phyloP scores from a whole-genome alignment of 1,140 invertebrate genomes.

The Scaptodrosophila lebanonensis region DNA sequence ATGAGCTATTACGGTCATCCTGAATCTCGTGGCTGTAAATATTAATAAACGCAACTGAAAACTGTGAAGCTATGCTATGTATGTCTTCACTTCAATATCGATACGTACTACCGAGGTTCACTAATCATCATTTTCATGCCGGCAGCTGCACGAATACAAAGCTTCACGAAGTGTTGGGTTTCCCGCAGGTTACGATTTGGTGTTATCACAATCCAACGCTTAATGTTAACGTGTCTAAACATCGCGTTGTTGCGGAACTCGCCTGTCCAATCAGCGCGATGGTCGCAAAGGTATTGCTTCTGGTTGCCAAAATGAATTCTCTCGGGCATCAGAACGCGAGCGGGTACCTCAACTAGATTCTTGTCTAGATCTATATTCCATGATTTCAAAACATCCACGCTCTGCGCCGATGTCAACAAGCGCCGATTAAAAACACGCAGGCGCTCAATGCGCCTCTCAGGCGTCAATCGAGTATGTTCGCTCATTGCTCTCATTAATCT shows the following conservation, averaged over 20 bases:
- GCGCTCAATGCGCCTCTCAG: slow-evolving; percentile 81
- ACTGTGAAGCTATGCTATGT: not conserved
- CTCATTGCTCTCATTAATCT: slow-evolving; percentile 82
- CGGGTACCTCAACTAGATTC: slow-evolving; percentile 80
- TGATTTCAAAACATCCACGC: slow-evolving; percentile 79
- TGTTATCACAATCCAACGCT: slow-evolving; percentile 79
- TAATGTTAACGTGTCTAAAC: slow-evolving; percentile 59
- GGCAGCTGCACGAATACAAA: slow-evolving; percentile 77
- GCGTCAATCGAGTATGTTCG: slow-evolving; percentile 81
- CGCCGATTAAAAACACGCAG: slow-evolving; percentile 81
- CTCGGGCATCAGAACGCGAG: slow-evolving; percentile 80
- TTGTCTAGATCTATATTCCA: slow-evolving; percentile 82
- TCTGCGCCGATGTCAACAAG: slow-evolving; percentile 78
- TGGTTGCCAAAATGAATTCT: slow-evolving; percentile 45
- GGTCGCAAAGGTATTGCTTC: slow-evolving; percentile 22
- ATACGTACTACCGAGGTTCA: slow-evolving; percentile 71
- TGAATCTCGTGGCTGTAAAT: slow-evolving; percentile 58
- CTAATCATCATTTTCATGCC: slow-evolving; percentile 77
- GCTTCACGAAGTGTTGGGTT: slow-evolving; percentile 78
- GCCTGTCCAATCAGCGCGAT: slow-evolving; percentile 79
- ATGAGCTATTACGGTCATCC: slow-evolving; percentile 78
- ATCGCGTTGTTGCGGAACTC: slow-evolving; percentile 76
- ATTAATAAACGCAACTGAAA: not conserved
- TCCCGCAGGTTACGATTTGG: slow-evolving; percentile 77
- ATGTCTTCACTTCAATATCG: slow-evolving; percentile 39